These are phyloP conservation scores for Megaleporinus macrocephalus DNA, from an alignment of 2,113 vertebrate genomes.

Conservation along the genomic window DNA sequence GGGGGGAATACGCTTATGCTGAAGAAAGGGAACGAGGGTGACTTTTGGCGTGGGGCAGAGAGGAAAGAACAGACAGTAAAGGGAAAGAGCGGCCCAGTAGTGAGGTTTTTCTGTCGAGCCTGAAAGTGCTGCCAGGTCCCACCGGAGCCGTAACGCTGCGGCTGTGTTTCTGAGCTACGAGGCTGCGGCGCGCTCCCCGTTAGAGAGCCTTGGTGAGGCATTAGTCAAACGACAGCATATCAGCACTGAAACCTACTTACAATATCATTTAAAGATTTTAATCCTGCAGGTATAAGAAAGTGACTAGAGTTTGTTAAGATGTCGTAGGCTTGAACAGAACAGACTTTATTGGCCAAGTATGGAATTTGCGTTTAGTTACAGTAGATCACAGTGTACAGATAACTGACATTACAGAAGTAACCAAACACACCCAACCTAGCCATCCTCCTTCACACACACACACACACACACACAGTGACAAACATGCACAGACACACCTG, in stretches of 20 bases:
- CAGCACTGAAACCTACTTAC: not conserved
- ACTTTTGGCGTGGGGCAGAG: not conserved
- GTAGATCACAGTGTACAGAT: too few relatives aligned
- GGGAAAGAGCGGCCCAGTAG: not conserved
- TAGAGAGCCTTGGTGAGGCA: slow-evolving; percentile 6
- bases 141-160: not conserved
- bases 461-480: too few relatives aligned
- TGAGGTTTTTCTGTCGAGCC: not conserved
- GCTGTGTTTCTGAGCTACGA: not conserved
- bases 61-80: not conserved
- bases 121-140: not conserved
- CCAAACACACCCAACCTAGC: too few relatives aligned
- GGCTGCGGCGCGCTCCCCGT: not conserved
- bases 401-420: too few relatives aligned
- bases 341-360: too few relatives aligned
- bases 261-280: not conserved
- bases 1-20: not conserved
- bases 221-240: slow-evolving; percentile 6
- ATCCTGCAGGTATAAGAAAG: not conserved
- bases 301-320: not conserved
- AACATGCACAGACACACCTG: too few relatives aligned
- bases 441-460: too few relatives aligned
- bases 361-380: too few relatives aligned
- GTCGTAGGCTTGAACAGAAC: not conserved
- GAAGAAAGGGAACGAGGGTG: not conserved